Percentiles rank a stretch among this genome's conserved stretches.
phyloP scores from a whole-genome alignment of 2,888 invertebrate genomes.

The Coelinius sp. region DNA sequence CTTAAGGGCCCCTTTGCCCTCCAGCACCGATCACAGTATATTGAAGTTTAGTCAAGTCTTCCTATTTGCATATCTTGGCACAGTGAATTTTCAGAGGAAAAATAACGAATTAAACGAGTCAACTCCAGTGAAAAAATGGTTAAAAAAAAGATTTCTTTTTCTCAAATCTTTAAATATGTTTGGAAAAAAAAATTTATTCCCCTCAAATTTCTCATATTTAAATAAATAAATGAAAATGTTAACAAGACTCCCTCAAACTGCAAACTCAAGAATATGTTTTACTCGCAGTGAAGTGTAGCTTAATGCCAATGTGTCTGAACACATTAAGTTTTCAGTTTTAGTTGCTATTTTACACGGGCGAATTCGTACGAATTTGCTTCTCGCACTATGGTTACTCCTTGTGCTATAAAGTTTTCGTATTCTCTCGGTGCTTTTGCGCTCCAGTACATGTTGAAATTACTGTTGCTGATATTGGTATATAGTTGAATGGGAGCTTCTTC shows the following conservation, averaged over 20 bases:
- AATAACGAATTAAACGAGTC: not conserved
- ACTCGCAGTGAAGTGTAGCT: not conserved
- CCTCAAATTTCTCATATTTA: no score
- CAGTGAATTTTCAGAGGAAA: slow-evolving; percentile 40
- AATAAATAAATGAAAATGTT: not conserved
- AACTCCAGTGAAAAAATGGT: slow-evolving; percentile 27
- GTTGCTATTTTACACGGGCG: slow-evolving; percentile 19
- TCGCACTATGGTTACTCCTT: slow-evolving; percentile 26
- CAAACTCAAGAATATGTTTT: slow-evolving; percentile 1
- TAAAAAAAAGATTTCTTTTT: slow-evolving; percentile 35
- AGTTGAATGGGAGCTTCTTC: not conserved
- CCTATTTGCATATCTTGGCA: slow-evolving; percentile 61
- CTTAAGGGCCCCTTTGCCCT: slow-evolving; percentile 51
- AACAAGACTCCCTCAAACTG: not conserved
- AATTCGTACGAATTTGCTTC: slow-evolving; percentile 35
- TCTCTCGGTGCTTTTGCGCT: slow-evolving; percentile 16
- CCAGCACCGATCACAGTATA: slow-evolving; percentile 56
- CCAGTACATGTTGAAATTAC: slow-evolving; percentile 24
- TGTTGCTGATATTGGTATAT: slow-evolving; percentile 27
- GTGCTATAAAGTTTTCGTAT: not conserved
- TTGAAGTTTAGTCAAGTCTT: slow-evolving; percentile 64
- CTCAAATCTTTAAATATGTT: no score
- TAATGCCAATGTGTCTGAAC: slow-evolving; percentile 8
- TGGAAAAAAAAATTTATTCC: no score
- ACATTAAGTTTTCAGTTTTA: slow-evolving; percentile 13